Evolutionary conservation across 1,140 invertebrate genomes (phyloP), one percentile per base, ranked within the genome.

Genomic region (honey bee (Apis mellifera)): DNA sequence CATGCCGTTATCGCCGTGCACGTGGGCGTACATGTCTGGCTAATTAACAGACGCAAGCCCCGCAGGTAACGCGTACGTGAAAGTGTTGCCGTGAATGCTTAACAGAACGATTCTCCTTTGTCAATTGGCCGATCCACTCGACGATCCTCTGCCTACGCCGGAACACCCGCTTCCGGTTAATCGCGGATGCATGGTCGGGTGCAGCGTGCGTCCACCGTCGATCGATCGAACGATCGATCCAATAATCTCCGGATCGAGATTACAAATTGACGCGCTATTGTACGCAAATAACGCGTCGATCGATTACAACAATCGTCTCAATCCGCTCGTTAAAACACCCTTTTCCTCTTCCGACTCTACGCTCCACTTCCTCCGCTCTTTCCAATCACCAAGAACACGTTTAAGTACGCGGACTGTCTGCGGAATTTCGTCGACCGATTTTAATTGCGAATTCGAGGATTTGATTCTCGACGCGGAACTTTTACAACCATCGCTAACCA

Each of bases 1-100:
- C 90, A 93, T 92, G 92, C 92, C 93, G 90, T 93, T 93, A 83
- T 93, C 93, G 15, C 90, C 92, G 83, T 93, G 92, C 79, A 93
- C 88, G 89, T 93, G 93, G 78, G 92, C 91, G 74, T 93, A 93
- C 93, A 93, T 93, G 84, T 88, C 79, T 85, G 84, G 84, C 79
- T 79, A 86, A 90, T 85, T 87, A 86, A 84, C 76, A 80, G 60
- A 59, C 78, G 42, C 76, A 83, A 59, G 32, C 32, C 32, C 23
- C 15, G 69, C 50, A 76, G 23, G 59, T 59, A 72, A 71, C 62
- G 74, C 70, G 75, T 69, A 74, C 64, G 59, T 32, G 65, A 78
- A 66, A 57, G 77, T 73, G 74, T 73, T 80, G 59, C 72, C 54
- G 26, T 23, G 62, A 59, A 60, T 21, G 75, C 74, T 75, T 59